Evolutionary conservation across 2,797 vertebrate genomes (phyloP).

Genomic region (Muscicapa comitata): DNA sequence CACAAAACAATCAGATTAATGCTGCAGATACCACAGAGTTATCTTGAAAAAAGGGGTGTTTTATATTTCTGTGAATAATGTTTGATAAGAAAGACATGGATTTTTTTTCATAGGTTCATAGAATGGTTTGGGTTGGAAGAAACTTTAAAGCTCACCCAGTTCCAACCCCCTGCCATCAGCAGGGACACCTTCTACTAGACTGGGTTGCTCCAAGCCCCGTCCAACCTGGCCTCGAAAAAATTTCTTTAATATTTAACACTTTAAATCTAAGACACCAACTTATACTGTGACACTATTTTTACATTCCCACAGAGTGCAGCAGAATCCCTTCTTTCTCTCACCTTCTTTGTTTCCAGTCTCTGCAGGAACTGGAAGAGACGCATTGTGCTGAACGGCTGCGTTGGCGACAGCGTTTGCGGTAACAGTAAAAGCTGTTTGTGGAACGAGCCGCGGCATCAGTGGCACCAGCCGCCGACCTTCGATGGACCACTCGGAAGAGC

Average conservation of each 20-base stretch:
- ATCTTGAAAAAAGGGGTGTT: not conserved
- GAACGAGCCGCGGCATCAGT: constrained; percentile 94
- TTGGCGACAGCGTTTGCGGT: constrained; percentile 93
- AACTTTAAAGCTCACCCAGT: not conserved
- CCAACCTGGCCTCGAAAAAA: not conserved
- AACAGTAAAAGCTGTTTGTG: constrained; percentile 96
- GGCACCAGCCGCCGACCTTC: constrained; percentile 95
- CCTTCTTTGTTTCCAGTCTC: constrained; percentile 98
- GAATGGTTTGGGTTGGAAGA: not conserved
- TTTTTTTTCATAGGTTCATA: not conserved
- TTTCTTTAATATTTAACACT: not conserved
- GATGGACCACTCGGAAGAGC: constrained; percentile 97
- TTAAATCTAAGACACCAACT: not conserved
- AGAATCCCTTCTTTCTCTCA: constrained; percentile 56
- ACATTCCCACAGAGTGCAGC: rapidly evolving
- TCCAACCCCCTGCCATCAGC: not conserved
- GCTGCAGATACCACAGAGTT: not conserved
- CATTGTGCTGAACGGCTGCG: constrained; percentile 90
- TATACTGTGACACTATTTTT: rapidly evolving
- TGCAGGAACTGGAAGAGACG: constrained; percentile 88
- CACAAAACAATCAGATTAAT: not conserved
- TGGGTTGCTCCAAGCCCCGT: rapidly evolving
- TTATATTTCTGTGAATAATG: not conserved
- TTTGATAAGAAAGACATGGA: not conserved
- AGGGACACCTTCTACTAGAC: not conserved